Evolutionary conservation across 1,140 invertebrate genomes (phyloP).

Genomic region (Galleria mellonella): DNA sequence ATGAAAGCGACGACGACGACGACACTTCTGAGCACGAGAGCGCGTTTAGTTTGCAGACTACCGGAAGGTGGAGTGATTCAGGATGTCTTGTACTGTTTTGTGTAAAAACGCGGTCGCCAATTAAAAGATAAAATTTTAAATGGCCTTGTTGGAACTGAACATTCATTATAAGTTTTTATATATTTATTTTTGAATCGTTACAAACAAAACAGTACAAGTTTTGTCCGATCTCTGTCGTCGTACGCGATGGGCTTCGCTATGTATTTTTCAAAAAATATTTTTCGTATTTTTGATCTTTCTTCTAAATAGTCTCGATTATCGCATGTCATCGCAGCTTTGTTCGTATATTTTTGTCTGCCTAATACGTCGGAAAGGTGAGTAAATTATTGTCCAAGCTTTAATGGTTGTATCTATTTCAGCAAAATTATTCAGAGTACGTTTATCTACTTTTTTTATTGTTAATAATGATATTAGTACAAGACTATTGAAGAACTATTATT

Average conservation of each 20-base stretch:
- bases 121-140: no score
- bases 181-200: background rate
- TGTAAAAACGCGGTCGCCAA: background rate
- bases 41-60: constrained; percentile 63
- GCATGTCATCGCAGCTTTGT: constrained; percentile 27
- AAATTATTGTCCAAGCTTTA: no score
- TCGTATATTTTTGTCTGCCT: constrained; percentile 9
- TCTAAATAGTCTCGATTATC: constrained; percentile 7
- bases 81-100: constrained; percentile 9
- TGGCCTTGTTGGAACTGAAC: no score
- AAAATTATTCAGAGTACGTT: no score
- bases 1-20: constrained; percentile 24
- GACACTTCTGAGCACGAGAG: constrained; percentile 67
- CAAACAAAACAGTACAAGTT: constrained; percentile 25
- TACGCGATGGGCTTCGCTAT: constrained; percentile 35
- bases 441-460: no score
- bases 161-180: background rate
- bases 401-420: no score
- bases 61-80: constrained; percentile 44
- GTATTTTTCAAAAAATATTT: constrained; percentile 13
- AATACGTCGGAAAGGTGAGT: background rate
- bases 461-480: no score
- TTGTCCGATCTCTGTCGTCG: constrained; percentile 32
- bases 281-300: constrained; percentile 11
- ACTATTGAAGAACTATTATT: no score